Evolutionary conservation across 2,113 vertebrate species (phyloP), one percentile per base, ranked within the genome.

Genomic region (Anas platyrhynchos): DNA sequence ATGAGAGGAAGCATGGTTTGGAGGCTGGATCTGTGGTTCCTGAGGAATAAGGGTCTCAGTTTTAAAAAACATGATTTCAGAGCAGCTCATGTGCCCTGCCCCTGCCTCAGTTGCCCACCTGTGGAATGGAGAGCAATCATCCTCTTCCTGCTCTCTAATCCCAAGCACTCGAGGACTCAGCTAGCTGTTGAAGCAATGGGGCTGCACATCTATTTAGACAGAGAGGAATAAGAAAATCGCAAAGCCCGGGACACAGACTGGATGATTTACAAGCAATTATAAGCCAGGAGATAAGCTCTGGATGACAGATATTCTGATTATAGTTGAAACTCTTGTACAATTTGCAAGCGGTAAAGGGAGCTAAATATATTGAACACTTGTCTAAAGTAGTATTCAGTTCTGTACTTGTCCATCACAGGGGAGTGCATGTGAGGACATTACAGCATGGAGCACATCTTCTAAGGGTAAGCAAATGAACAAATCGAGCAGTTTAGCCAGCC

Each of bases 271-370:
- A 72, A 65, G 76, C 68, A 62, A 72, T 86, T 86, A 50, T 16
- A 78, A 74, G 21, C 18, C 91, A 88, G 68, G 56, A 74, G 88
- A 78, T 95, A 72, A 91, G 44, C 56, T 86, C 50, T 15, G 38
- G 83, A 86, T 96, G 91, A 82, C 73, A 86, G 83, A 84, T 91
- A 84, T 29, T 83, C 27, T 84, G 88, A 41, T 86, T 78, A 8
- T 4, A 76, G 69, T 5, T 20, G 27, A 69, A 83, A 34, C 32
- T 76, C 44, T 72, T 50, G 52, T 34, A 13, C 22, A 36, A 61
- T 90, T 78, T 52, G 46, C 48, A 44, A 86, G 66, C 2, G 6
- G 88, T 36, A 84, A 81, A 88, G 31, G 54, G 56, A 93, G 38
- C 5, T 88, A 41, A 88, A 66, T 79, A 8, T 29, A 72, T 31